Evolutionary conservation across 1,140 invertebrate genomes (phyloP).

Genomic region (Tetramorium parvispinum): DNA sequence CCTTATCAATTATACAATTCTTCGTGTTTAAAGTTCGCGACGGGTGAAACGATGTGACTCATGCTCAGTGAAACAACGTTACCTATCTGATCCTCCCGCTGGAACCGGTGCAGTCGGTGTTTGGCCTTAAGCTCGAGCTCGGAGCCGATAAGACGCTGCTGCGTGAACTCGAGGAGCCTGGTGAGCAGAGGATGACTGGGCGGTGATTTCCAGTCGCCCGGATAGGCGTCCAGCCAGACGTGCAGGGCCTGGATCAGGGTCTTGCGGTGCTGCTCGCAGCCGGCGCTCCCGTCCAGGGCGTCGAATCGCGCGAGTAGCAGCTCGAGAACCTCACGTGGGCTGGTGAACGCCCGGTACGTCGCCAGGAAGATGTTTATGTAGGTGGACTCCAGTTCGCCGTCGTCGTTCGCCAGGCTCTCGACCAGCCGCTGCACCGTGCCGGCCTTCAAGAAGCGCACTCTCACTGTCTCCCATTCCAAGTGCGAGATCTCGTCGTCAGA

Average conservation of each 20-base stretch:
- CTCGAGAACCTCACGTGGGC: constrained; percentile 92
- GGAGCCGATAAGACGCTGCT: constrained; percentile 91
- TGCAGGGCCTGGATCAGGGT: constrained; percentile 95
- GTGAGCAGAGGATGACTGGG: constrained; percentile 93
- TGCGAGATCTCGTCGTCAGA: constrained; percentile 96
- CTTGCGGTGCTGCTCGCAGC: constrained; percentile 91
- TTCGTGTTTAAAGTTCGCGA: constrained; percentile 4
- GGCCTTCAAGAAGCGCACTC: constrained; percentile 97
- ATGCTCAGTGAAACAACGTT: background rate
- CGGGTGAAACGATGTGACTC: background rate
- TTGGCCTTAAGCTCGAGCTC: constrained; percentile 92
- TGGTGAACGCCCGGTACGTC: constrained; percentile 96
- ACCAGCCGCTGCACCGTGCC: constrained; percentile 97
- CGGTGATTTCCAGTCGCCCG: constrained; percentile 97
- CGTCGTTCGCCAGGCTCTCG: constrained; percentile 96
- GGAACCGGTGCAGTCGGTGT: constrained; percentile 88
- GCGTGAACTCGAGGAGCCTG: constrained; percentile 94
- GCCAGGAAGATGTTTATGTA: constrained; percentile 99
- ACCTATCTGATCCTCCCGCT: constrained; percentile 86
- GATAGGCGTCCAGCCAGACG: constrained; percentile 98
- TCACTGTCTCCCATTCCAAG: constrained; percentile 99
- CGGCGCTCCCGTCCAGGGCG: constrained; percentile 87
- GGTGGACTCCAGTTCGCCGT: constrained; percentile 98
- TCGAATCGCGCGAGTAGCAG: constrained; percentile 93
- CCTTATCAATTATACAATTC: constrained; percentile 7